Evolutionary conservation across 2,113 vertebrate genomes (phyloP).

Genomic region (Cyrtonyx montezumae): DNA sequence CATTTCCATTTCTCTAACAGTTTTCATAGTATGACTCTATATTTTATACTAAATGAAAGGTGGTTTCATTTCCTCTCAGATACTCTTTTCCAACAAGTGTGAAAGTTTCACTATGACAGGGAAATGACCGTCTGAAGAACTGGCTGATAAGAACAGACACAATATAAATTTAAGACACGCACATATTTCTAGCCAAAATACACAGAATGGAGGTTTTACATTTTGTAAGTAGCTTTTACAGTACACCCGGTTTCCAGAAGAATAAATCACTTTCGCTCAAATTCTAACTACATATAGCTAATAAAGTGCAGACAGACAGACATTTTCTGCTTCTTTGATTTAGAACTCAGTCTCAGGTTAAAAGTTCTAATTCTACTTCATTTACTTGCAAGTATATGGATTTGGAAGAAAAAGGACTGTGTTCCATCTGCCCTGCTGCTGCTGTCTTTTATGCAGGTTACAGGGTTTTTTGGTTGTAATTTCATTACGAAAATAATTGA

Average conservation of each 20-base stretch:
- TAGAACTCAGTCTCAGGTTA: not conserved
- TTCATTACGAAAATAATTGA: constrained; percentile 27
- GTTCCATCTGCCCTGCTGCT: not conserved
- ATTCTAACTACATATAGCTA: not conserved
- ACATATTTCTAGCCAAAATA: not conserved
- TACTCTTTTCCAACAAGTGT: not conserved
- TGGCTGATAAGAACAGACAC: not conserved
- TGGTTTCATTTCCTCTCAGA: not conserved
- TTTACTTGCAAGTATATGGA: not conserved
- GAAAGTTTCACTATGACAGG: not conserved
- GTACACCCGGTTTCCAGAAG: not conserved
- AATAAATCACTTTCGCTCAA: not conserved
- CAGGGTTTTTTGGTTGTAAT: not conserved
- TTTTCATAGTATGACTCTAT: not conserved
- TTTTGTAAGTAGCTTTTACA: not conserved
- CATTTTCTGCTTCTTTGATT: constrained; percentile 21
- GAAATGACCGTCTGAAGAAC: not conserved
- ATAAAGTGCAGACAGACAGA: not conserved
- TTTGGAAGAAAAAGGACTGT: not conserved
- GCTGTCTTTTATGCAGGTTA: not conserved
- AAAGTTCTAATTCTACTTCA: constrained; percentile 1
- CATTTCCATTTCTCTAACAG: not conserved
- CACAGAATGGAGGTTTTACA: not conserved
- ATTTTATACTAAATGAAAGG: not conserved
- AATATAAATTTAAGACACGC: not conserved